Evolutionary conservation across 1,140 invertebrate species (phyloP).

Genomic region (Lepidurus apus): DNA sequence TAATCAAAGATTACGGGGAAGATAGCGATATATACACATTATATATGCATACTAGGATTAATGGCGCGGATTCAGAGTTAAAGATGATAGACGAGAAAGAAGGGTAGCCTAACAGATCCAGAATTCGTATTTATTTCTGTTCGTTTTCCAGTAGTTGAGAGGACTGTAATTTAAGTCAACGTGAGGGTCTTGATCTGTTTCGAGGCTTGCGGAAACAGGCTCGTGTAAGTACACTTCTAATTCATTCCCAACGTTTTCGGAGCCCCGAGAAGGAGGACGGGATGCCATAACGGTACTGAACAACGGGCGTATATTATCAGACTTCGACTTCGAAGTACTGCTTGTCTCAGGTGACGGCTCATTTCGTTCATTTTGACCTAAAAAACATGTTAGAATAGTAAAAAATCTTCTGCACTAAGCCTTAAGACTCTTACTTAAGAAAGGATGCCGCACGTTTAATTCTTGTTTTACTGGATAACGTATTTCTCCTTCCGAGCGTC

Average conservation of each 20-base stretch:
- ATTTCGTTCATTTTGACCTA: background rate
- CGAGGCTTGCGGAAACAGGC: background rate
- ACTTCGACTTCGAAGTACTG: background rate
- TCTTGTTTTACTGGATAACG: background rate
- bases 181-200: background rate
- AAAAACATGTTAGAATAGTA: background rate
- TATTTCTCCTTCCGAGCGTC: background rate
- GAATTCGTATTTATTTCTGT: background rate
- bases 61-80: background rate
- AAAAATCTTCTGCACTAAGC: background rate
- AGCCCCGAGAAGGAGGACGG: background rate
- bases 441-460: background rate
- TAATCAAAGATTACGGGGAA: constrained; percentile 5
- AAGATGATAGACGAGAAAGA: background rate
- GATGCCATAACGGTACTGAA: background rate
- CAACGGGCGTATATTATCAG: background rate
- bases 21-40: background rate
- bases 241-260: background rate
- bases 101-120: too few relatives aligned
- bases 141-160: constrained; percentile 20
- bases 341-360: background rate
- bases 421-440: background rate
- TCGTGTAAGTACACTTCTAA: background rate
- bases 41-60: background rate
- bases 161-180: constrained; percentile 9